These are phyloP conservation scores for Trachelus troglodyta DNA, from an alignment of 2,888 invertebrate genomes.

Conservation along the genomic window DNA sequence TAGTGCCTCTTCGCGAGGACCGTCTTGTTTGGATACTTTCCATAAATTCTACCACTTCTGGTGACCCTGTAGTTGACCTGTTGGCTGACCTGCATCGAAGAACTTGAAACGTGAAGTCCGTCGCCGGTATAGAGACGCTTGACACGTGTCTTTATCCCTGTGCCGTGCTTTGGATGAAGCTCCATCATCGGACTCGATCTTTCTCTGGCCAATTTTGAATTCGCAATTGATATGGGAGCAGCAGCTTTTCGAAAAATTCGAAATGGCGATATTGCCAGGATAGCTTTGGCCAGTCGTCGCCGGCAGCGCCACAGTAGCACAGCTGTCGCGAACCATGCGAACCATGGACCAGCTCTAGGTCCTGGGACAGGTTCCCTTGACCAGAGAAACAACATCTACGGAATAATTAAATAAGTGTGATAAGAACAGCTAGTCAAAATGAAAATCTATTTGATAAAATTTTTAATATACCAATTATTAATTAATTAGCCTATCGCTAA, in stretches of 20 bases:
- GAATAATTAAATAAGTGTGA: not conserved
- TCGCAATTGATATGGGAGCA: not conserved
- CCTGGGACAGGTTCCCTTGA: constrained; percentile 46
- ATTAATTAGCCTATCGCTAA: too few relatives aligned
- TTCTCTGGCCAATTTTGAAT: not conserved
- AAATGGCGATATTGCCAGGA: constrained; percentile 49
- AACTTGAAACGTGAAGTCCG: constrained; percentile 45
- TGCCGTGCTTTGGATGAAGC: constrained; percentile 41
- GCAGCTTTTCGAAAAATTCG: constrained; percentile 27
- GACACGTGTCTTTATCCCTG: constrained; percentile 44
- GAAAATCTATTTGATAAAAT: not conserved
- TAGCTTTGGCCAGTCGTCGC: constrained; percentile 45
- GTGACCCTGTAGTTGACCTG: constrained; percentile 56
- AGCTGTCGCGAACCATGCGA: constrained; percentile 60
- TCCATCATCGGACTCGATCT: constrained; percentile 20
- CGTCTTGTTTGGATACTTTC: constrained; percentile 53
- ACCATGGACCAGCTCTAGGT: constrained; percentile 55
- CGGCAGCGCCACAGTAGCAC: constrained; percentile 56
- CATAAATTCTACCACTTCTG: constrained; percentile 61
- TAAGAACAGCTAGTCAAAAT: not conserved
- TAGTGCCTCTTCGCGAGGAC: constrained; percentile 21
- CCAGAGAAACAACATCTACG: constrained; percentile 61
- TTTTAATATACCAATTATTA: too few relatives aligned
- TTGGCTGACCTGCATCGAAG: constrained; percentile 36
- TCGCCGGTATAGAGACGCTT: constrained; percentile 56